Conservation (phyloP, 2,113 vertebrate species). For the Entelurus aequoreus region DNA sequence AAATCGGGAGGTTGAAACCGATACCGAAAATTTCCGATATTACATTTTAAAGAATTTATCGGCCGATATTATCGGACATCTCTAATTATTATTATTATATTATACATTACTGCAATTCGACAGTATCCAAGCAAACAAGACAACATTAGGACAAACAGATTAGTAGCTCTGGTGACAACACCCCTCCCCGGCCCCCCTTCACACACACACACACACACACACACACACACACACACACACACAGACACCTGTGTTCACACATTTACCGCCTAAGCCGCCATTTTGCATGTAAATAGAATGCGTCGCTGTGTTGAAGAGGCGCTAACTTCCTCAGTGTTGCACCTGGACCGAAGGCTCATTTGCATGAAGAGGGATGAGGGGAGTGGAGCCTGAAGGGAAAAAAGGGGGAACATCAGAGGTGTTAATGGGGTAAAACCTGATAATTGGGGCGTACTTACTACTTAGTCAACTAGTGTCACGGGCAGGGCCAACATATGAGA, state of each 20-base stretch:
- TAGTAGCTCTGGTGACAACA: slow-evolving; percentile 42
- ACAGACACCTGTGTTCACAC: slow-evolving; percentile 67
- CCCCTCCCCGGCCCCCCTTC: slow-evolving; percentile 13
- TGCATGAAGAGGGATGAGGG: slow-evolving; percentile 45
- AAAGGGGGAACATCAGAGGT: slow-evolving; percentile 35
- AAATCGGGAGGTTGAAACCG: too few relatives aligned
- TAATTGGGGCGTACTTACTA: slow-evolving; percentile 55
- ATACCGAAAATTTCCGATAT: too few relatives aligned
- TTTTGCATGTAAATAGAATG: slow-evolving; percentile 70
- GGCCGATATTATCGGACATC: too few relatives aligned
- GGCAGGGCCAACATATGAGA: slow-evolving; percentile 34
- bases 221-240: slow-evolving; percentile 34
- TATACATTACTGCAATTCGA: slow-evolving; percentile 33
- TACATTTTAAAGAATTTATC: too few relatives aligned
- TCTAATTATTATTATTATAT: slow-evolving; percentile 1
- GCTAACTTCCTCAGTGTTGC: slow-evolving; percentile 64
- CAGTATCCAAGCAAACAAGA: slow-evolving; percentile 35
- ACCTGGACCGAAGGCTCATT: slow-evolving; percentile 62
- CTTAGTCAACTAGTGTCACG: slow-evolving; percentile 44
- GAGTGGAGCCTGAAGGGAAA: not conserved
- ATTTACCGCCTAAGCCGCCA: slow-evolving; percentile 37
- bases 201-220: slow-evolving; percentile 28
- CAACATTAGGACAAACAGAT: slow-evolving; percentile 51
- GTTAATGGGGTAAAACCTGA: slow-evolving; percentile 53
- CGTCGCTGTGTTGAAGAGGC: slow-evolving; percentile 48